A percentile compares a stretch with the other conserved stretches of the same genome.
phyloP scores from a whole-genome alignment of 2,888 invertebrate species.

The Andrena hattorfiana region DNA sequence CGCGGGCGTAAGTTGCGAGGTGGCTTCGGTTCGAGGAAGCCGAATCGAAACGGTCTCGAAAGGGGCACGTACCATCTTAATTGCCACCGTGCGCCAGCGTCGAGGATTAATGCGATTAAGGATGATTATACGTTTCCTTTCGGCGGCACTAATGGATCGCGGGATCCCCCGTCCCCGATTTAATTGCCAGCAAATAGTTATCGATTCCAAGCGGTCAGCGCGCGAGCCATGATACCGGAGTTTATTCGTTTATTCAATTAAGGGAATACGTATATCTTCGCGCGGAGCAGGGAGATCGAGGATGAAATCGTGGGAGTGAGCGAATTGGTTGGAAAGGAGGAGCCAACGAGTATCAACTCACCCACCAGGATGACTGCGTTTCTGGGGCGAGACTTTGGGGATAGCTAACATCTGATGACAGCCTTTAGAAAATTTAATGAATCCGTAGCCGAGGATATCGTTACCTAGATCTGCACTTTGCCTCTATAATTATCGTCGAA shows the following conservation, averaged over 20 bases:
- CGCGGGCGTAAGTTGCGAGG: conserved; percentile 20
- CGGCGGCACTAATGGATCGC: conserved; percentile 13
- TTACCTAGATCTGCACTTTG: too few species aligned
- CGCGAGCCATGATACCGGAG: neutral
- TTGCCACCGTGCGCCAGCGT: conserved; percentile 66
- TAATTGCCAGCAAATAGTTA: conserved; percentile 19
- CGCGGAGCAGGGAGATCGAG: too few species aligned
- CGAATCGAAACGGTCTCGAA: conserved; percentile 8
- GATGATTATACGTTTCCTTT: conserved; percentile 63
- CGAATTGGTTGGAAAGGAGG: neutral
- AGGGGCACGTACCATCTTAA: conserved; percentile 75
- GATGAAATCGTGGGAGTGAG: neutral
- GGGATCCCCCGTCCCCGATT: conserved; percentile 1
- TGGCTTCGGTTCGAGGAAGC: conserved; percentile 24
- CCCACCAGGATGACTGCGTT: too few species aligned
- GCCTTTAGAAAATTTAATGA: neutral
- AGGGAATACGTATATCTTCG: neutral
- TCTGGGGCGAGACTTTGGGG: too few species aligned
- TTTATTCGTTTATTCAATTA: neutral
- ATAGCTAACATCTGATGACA: neutral
- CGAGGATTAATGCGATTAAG: conserved; percentile 63
- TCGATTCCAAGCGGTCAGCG: neutral
- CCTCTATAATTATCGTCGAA: conserved; percentile 5
- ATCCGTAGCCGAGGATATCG: too few species aligned
- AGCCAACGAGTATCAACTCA: too few species aligned